These are phyloP conservation scores for Orchestes rusci DNA, from an alignment of 2,888 invertebrate genomes.

Conservation along the genomic window DNA sequence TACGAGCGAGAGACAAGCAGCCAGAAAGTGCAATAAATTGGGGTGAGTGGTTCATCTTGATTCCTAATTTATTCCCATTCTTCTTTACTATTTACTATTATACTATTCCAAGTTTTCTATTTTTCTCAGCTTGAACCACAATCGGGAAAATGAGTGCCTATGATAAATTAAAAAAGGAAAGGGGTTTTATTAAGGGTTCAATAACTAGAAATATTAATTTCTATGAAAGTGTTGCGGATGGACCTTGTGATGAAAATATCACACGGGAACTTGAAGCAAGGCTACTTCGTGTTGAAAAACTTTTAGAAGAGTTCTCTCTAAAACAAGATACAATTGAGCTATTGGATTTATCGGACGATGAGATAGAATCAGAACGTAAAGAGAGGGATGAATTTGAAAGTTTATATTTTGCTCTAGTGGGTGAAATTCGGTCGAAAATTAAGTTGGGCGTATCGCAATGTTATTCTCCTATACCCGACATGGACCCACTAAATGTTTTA, in stretches of 20 bases:
- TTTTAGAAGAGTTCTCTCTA: slow-evolving; percentile 1
- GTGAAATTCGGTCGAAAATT: slow-evolving; percentile 4
- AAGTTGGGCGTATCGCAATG: too few species aligned
- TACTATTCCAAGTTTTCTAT: neutral
- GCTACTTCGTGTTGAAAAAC: neutral
- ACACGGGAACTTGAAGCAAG: slow-evolving; percentile 2
- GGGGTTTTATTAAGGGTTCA: slow-evolving; percentile 3
- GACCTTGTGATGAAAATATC: neutral
- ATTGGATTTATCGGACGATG: neutral
- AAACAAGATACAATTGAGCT: slow-evolving; percentile 2
- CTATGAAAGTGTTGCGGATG: slow-evolving; percentile 1
- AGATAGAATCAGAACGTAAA: neutral
- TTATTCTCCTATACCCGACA: too few species aligned
- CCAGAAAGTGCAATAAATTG: too few species aligned
- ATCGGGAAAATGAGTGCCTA: neutral
- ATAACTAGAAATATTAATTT: slow-evolving; percentile 2
- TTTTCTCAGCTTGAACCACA: slow-evolving; percentile 1
- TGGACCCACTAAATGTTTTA: too few species aligned
- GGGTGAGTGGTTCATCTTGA: too few species aligned
- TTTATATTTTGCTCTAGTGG: slow-evolving; percentile 7
- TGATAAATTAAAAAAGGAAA: slow-evolving; percentile 5
- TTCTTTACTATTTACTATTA: neutral
- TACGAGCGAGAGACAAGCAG: too few species aligned
- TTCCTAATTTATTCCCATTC: too few species aligned
- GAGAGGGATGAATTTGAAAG: slow-evolving; percentile 3